Evolutionary conservation across 2,888 invertebrate genomes (phyloP), one percentile per base, ranked within the genome.

Genomic region (Deilephila elpenor): DNA sequence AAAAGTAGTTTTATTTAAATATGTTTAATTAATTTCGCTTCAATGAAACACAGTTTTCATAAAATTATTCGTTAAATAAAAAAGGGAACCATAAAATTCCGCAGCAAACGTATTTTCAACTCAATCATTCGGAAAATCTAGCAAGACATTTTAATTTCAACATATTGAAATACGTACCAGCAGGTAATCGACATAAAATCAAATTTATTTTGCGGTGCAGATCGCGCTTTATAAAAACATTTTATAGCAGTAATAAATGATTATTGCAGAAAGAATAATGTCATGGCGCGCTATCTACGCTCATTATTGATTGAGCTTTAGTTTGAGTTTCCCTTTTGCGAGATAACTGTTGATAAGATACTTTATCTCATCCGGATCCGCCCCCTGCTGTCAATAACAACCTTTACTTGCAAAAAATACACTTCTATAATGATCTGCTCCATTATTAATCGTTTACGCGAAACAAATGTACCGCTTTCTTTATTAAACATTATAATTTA

Each of bases 321-420:
- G 44, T 25, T 67, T 20, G 67, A 71, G 71, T 71, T 74, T 74
- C 71, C 64, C 59, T 67, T 37, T 74, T 32, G 34, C 32, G 56
- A 74, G 62, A 71, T 71, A 67, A 44, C 59, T 59, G 64, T 25
- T 44, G 74, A 74, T 72, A 74, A 74, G 72, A 74, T 74, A 91
- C 86, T 86, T 87, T 91, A 92, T 92, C 91, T 88, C 83, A 78
- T 77, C 83, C 79, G 79, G 76, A 74, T 75, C 84, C 87, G 82
- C 87, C 87, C 87, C 85, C 82, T 79, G 78, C 79, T 82, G 84
- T 83, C 84, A 84, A 84, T 84, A 84, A 83, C 83, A 83, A 80
- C 80, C 81, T 76, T 81, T 78, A 78, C 77, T 79, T 78, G 84
- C 78, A 85, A 86, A 88, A 86, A 70, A 20, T 73, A 67, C 32